These are phyloP conservation scores for Penaeus chinensis DNA, from an alignment of 1,140 invertebrate genomes.

Conservation along the genomic window DNA sequence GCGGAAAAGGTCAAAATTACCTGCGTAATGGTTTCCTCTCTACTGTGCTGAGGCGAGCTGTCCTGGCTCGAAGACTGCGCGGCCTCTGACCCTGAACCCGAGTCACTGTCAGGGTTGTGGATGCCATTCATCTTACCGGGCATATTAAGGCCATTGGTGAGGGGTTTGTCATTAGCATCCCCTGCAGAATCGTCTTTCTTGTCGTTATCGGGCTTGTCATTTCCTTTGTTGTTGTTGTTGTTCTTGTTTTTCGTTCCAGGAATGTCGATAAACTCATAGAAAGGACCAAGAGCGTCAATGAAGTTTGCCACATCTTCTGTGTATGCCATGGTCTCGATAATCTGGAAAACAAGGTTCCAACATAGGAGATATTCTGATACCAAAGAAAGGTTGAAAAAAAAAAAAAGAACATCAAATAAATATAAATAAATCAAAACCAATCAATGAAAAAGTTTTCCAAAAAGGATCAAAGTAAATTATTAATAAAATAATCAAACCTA, in stretches of 20 bases:
- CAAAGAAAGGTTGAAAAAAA: not conserved
- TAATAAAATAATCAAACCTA: too few species aligned
- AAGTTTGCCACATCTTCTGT: conserved; percentile 72
- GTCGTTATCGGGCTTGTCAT: not conserved
- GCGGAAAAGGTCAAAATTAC: too few species aligned
- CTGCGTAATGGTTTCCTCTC: too few species aligned
- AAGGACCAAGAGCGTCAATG: conserved; percentile 71
- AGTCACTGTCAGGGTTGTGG: too few species aligned
- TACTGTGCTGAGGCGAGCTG: too few species aligned
- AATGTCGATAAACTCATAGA: conserved; percentile 72
- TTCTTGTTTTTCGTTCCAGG: conserved; percentile 23
- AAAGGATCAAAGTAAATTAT: too few species aligned
- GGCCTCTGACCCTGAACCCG: too few species aligned
- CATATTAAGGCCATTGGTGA: not conserved
- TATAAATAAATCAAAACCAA: too few species aligned
- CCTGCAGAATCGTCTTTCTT: not conserved
- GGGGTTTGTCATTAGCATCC: not conserved
- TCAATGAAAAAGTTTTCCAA: too few species aligned
- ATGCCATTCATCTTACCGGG: too few species aligned
- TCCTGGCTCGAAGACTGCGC: too few species aligned
- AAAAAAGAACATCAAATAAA: not conserved
- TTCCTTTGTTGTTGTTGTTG: conserved; percentile 35
- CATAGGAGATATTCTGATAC: not conserved
- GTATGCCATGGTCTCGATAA: conserved; percentile 74
- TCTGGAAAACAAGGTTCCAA: conserved; percentile 66